A percentile compares a stretch with the other conserved stretches of the same genome.
Evolutionary conservation across 1,140 invertebrate genomes (phyloP).

Genomic region (Eufriesea mexicana): DNA sequence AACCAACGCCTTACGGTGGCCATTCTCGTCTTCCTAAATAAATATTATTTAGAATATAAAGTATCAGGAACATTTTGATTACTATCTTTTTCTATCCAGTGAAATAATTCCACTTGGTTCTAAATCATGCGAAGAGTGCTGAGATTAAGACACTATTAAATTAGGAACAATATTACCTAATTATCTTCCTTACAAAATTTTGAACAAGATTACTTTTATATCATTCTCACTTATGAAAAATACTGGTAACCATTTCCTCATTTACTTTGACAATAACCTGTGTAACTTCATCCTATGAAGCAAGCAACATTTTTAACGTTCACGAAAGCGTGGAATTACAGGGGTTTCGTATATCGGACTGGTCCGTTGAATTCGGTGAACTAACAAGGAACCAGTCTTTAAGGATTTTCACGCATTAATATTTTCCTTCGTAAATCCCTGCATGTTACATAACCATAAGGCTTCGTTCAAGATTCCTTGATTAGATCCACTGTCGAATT

Average conservation of each 20-base stretch:
- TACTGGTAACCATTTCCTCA: background rate
- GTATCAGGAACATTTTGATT: background rate
- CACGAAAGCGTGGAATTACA: constrained; percentile 32
- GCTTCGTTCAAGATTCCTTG: background rate
- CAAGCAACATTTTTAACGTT: background rate
- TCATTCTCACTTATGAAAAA: no score
- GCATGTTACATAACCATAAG: background rate
- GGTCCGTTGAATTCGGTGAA: background rate
- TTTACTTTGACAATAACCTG: background rate
- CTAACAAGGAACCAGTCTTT: background rate
- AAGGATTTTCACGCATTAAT: background rate
- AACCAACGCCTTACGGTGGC: constrained; percentile 92
- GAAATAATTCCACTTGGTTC: no score
- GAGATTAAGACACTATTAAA: no score
- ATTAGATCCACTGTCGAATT: background rate
- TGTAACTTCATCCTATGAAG: background rate
- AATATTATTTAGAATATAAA: background rate
- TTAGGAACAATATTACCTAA: no score
- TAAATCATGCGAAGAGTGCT: no score
- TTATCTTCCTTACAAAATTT: no score
- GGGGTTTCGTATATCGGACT: background rate
- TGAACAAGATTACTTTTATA: no score
- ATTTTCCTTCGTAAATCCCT: background rate
- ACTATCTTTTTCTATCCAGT: no score
- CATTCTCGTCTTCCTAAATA: constrained; percentile 85